Evolutionary conservation across 2,113 vertebrate species (phyloP).

Genomic region (Zonotrichia leucophrys): DNA sequence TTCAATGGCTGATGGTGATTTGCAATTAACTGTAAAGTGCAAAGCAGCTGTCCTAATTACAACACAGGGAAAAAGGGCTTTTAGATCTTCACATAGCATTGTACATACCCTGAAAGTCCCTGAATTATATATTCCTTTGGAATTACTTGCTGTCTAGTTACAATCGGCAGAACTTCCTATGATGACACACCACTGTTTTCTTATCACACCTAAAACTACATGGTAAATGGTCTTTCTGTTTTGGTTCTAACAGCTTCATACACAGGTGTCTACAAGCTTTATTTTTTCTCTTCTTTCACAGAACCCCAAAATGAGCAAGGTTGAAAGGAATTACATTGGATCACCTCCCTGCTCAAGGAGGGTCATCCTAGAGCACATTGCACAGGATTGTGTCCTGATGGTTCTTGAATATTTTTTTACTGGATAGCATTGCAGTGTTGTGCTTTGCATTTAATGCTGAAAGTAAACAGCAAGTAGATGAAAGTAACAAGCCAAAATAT

Average conservation of each 20-base stretch:
- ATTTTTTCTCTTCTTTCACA: not conserved
- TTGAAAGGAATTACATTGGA: not conserved
- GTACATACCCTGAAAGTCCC: not conserved
- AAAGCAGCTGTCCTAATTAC: not conserved
- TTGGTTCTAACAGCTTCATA: not conserved
- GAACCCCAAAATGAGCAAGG: not conserved
- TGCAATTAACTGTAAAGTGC: not conserved
- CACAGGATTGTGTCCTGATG: not conserved
- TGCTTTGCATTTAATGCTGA: not conserved
- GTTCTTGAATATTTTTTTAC: not conserved
- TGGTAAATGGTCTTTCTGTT: not conserved
- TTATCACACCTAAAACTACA: not conserved
- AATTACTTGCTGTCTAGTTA: not conserved
- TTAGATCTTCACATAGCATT: not conserved
- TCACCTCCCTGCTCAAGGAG: not conserved
- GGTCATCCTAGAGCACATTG: not conserved
- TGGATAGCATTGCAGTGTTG: not conserved
- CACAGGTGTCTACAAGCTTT: not conserved
- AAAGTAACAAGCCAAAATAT: not conserved
- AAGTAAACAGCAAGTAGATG: not conserved
- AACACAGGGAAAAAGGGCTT: not conserved
- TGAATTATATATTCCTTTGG: not conserved
- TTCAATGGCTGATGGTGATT: not conserved
- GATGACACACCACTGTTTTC: not conserved
- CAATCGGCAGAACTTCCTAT: not conserved